These are phyloP conservation scores for Gallinago nigripennis DNA, from an alignment of 2,797 vertebrate species.

Conservation along the genomic window DNA sequence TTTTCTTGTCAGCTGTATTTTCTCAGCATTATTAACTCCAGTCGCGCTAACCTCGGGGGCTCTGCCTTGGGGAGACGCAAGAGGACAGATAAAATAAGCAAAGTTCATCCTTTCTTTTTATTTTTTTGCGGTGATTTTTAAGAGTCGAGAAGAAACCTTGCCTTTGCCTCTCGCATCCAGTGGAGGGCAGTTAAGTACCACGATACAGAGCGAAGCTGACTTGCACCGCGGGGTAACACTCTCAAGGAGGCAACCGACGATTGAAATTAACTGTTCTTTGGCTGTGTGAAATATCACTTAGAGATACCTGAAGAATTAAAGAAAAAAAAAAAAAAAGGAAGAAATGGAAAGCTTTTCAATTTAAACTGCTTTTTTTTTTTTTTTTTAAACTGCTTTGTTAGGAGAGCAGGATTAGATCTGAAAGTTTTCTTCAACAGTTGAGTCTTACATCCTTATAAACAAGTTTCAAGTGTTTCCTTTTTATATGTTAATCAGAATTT, in stretches of 20 bases:
- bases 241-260: conserved; percentile 59
- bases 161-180: conserved; percentile 64
- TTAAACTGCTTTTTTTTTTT: not conserved
- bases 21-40: not conserved
- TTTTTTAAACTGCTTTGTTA: conserved; percentile 4
- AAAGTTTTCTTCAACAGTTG: not conserved
- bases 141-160: not conserved
- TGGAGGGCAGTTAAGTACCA: conserved; percentile 80
- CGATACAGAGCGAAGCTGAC: not conserved
- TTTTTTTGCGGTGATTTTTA: not conserved
- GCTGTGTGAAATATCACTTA: conserved; percentile 35
- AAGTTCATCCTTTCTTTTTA: not conserved
- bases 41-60: fast-evolving
- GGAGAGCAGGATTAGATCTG: not conserved
- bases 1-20: not conserved
- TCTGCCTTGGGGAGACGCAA: not conserved
- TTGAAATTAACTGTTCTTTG: conserved; percentile 68
- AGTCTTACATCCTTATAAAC: not conserved
- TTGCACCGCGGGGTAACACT: not conserved
- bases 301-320: conserved; percentile 63
- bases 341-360: conserved; percentile 24
- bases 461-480: conserved; percentile 45
- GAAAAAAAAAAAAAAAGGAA: not conserved
- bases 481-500: conserved; percentile 47
- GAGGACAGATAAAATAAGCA: not conserved